Base-by-base conservation (phyloP, 92 coral and sea anemone species). In the Nematostella vectensis region DNA sequence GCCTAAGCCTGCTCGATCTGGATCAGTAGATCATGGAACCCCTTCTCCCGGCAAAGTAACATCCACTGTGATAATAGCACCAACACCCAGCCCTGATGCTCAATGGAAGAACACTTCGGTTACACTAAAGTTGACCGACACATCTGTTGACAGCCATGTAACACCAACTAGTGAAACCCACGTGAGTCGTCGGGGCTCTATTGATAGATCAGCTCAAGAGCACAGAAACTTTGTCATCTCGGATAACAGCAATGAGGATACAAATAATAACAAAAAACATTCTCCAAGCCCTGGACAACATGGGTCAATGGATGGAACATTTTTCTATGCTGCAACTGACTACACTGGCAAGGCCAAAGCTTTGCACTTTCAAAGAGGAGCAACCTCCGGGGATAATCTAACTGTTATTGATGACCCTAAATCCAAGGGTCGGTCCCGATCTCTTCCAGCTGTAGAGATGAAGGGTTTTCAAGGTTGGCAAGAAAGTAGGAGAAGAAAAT, bases 251-350 rank as follows among this genome's bases (percentile, higher is more conserved):
- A 57, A 53, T 47, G 79, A 68, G 4, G 58, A 54, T 57, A 74
- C 68, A 48, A 73, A 80, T 33, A 75, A 71, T 31, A 50, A 55
- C 31, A 74, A 72, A 47, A 59, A 75, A 50, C 54, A 48, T 8
- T 19, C 61, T 53, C 44, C 60, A 61, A 52, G 73, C 1, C 56
- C 51, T 50, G 49, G 28, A 38, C 37, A 48, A 20, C 6, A 43
- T 12, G 57, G 53, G 19, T 69, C 45, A 8, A 63, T 66, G 70
- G 81, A 62, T 21, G 88, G 95, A 21, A 75, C 95, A 9, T 85
- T 67, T 58, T 85, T 85, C 59, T 72, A 80, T 74, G 84, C 95
- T 15, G 75, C 95, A n/a, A 85, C 95, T 12, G 95, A 85, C 50
- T 61, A 75, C 27, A 80, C 80, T 12, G 95, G 95, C 12, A 75